Conservation (phyloP, 2,888 invertebrate species). For the Tridacna crocea region DNA sequence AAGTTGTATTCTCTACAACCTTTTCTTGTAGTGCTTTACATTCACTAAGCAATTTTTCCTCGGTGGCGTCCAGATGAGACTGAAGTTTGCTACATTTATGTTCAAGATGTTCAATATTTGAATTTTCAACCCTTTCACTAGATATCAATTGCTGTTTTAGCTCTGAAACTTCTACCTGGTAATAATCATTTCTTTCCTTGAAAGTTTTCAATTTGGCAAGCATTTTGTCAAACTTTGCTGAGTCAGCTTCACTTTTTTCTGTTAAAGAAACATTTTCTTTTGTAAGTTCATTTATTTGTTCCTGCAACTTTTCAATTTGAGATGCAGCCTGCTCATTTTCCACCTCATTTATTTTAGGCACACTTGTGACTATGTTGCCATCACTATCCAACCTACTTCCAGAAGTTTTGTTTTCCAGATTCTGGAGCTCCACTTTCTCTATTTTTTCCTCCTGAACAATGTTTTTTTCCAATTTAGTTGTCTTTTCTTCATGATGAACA, state of each 20-base stretch:
- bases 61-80: constrained; percentile 6
- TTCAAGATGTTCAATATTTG: constrained; percentile 32
- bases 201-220: constrained; percentile 93
- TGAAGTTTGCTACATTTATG: constrained; percentile 47
- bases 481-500: neutral
- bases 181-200: constrained; percentile 86
- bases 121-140: constrained; percentile 43
- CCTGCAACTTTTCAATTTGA: neutral
- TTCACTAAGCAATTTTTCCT: constrained; percentile 40
- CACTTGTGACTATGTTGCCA: neutral
- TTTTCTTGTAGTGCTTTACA: constrained; percentile 23
- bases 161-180: constrained; percentile 48
- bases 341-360: neutral
- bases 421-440: neutral
- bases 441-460: constrained; percentile 25
- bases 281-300: constrained; percentile 22
- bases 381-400: neutral
- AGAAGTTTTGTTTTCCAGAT: neutral
- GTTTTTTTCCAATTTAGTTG: constrained; percentile 4
- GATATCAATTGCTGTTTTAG: constrained; percentile 46
- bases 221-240: constrained; percentile 81
- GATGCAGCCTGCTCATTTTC: neutral
- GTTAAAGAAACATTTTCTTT: constrained; percentile 72
- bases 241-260: constrained; percentile 27
- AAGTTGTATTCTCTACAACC: neutral